Percentiles rank a stretch among this genome's conserved stretches.
Evolutionary conservation across 2,888 invertebrate genomes (phyloP).

Genomic region (Tiliacea citrago): DNA sequence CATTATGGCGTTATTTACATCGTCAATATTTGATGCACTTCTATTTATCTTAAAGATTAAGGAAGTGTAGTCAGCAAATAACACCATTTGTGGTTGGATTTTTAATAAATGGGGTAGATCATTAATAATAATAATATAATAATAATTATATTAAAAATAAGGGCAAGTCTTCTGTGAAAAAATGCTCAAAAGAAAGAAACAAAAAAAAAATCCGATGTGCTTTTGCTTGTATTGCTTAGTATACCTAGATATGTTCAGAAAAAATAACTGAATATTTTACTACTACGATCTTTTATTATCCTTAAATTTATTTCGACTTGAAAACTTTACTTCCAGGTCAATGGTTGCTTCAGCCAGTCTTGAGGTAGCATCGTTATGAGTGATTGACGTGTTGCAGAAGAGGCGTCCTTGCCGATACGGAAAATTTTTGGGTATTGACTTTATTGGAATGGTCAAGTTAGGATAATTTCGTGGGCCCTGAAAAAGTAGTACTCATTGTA

Average conservation of each 20-base stretch:
- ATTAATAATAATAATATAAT: no score
- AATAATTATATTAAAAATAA: no score
- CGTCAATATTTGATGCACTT: no score
- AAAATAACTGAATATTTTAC: not conserved
- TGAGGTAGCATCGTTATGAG: not conserved
- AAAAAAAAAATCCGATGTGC: no score
- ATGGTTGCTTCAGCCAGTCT: conserved; percentile 19
- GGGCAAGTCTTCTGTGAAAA: no score
- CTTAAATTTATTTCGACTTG: conserved; percentile 15
- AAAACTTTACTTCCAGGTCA: conserved; percentile 30
- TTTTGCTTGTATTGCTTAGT: no score
- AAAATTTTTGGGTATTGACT: conserved; percentile 36
- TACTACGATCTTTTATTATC: conserved; percentile 4
- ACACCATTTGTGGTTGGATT: no score
- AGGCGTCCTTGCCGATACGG: conserved; percentile 52
- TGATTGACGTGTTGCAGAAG: not conserved
- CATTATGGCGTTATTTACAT: no score
- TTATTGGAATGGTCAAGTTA: conserved; percentile 44
- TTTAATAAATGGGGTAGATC: no score
- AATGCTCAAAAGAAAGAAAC: no score
- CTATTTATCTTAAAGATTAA: no score
- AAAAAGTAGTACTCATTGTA: conserved; percentile 9
- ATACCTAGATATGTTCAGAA: not conserved
- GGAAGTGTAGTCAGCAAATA: no score
- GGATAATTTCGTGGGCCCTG: conserved; percentile 25